Evolutionary conservation across 2,113 vertebrate genomes (phyloP).

Genomic region (Catharus minimus): DNA sequence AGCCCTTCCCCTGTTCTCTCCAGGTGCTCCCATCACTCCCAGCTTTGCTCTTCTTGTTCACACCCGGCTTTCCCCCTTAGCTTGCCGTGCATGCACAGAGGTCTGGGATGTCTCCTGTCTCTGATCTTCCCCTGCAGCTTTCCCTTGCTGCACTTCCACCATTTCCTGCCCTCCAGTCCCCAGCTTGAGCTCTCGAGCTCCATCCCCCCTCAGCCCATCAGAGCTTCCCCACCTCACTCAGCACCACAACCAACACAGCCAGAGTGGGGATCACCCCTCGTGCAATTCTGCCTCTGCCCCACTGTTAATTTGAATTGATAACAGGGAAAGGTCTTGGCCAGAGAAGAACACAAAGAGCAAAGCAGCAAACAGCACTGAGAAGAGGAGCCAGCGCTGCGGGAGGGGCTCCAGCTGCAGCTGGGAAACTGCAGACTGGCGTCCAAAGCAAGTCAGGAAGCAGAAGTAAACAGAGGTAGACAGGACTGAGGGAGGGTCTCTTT

Average conservation of each 20-base stretch:
- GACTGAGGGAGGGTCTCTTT: neutral
- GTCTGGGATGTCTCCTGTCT: neutral
- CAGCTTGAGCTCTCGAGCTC: neutral
- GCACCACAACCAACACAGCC: fast-evolving
- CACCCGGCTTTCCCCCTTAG: neutral
- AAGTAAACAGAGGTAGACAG: neutral
- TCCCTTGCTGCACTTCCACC: neutral
- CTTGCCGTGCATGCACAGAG: neutral
- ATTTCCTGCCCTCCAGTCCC: neutral
- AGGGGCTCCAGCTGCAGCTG: neutral
- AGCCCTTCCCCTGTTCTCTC: neutral
- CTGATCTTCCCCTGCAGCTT: neutral
- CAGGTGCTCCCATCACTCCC: neutral
- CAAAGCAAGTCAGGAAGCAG: neutral
- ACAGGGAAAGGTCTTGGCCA: neutral
- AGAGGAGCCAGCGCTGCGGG: neutral
- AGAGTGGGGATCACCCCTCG: neutral
- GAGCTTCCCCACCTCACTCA: neutral
- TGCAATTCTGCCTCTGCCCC: neutral
- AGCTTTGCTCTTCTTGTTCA: neutral
- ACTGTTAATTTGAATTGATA: neutral
- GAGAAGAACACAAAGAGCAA: neutral
- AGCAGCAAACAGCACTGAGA: neutral
- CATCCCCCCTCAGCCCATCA: neutral
- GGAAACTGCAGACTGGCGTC: neutral